Evolutionary conservation across 2,888 invertebrate genomes (phyloP).

Genomic region (Acrobasis repandana): DNA sequence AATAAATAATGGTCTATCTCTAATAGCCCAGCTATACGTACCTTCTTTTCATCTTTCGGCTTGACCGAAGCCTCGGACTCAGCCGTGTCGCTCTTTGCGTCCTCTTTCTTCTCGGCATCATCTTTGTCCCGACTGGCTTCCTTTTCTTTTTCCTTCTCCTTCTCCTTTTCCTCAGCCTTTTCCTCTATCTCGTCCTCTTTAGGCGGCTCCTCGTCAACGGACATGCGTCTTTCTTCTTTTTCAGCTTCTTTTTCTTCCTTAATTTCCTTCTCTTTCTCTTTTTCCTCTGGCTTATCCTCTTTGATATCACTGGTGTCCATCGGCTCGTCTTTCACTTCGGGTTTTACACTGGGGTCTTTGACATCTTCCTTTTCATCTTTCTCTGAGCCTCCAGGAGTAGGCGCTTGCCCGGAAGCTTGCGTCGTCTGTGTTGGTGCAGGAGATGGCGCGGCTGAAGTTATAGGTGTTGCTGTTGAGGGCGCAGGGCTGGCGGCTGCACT

Average conservation of each 20-base stretch:
- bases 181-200: slow-evolving; percentile 72
- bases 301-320: slow-evolving; percentile 69
- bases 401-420: slow-evolving; percentile 48
- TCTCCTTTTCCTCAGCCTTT: slow-evolving; percentile 49
- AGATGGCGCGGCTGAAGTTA: slow-evolving; percentile 69
- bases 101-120: slow-evolving; percentile 71
- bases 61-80: slow-evolving; percentile 74
- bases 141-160: slow-evolving; percentile 41
- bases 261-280: slow-evolving; percentile 45
- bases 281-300: slow-evolving; percentile 59
- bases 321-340: slow-evolving; percentile 61
- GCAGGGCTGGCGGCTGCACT: slow-evolving; percentile 90
- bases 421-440: slow-evolving; percentile 62
- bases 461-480: slow-evolving; percentile 82
- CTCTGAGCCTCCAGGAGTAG: slow-evolving; percentile 54
- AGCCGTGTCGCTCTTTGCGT: slow-evolving; percentile 72
- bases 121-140: slow-evolving; percentile 52
- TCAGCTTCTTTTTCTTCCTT: background rate
- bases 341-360: slow-evolving; percentile 62
- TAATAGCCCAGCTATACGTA: slow-evolving; percentile 28
- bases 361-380: slow-evolving; percentile 71
- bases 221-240: slow-evolving; percentile 60
- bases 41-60: slow-evolving; percentile 72
- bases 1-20: no score
- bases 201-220: slow-evolving; percentile 67